Evolutionary conservation across 2,888 invertebrate genomes (phyloP), one percentile per base, ranked within the genome.

Genomic region (Hypselothyrea guttata): DNA sequence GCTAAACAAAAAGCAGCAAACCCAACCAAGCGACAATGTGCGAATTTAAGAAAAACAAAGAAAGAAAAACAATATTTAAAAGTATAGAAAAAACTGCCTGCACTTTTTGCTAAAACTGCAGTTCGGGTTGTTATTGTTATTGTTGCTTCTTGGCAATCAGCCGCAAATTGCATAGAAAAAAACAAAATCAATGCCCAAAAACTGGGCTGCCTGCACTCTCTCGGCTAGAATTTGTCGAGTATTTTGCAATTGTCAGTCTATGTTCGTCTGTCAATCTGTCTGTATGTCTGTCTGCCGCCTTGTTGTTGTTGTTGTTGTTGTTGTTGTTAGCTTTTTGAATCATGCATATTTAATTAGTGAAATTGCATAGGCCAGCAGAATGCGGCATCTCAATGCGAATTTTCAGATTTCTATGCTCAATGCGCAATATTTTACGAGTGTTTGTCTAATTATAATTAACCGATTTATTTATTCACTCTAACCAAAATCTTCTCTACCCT

Each of bases 271-370:
- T 44, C 37, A 33, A 34, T 42, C 30, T 44, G 45, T 68, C 42
- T 54, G 44, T 54, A 16, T 52, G 54, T 42, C 28, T 38, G 53
- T 40, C 38, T 31, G 33, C 41, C 34, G 33, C 31, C 27, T 57
- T 28, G 41, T 30, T 49, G 45, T 15, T 42, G 11, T 31, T 34
- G 41, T 16, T 52, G 55, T 49, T 54, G 42, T 45, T 40, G 63
- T 68, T 49, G 35, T 47, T 71, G 40, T 58, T 62, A 70, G n/a
- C n/a, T 71, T 64, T 68, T 79, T 79, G 74, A 78, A 83, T 82
- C 78, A 78, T 78, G 83, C 83, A 79, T 78, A 83, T 78, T 83
- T 78, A 78, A 78, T 78, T 78, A 78, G 78, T 78, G 68, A 82
- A 78, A 78, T 78, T 83, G 75, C 82, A 72, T 67, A 55, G 52